phyloP scores from a whole-genome alignment of 2,888 invertebrate genomes.

The Dicycla oo region DNA sequence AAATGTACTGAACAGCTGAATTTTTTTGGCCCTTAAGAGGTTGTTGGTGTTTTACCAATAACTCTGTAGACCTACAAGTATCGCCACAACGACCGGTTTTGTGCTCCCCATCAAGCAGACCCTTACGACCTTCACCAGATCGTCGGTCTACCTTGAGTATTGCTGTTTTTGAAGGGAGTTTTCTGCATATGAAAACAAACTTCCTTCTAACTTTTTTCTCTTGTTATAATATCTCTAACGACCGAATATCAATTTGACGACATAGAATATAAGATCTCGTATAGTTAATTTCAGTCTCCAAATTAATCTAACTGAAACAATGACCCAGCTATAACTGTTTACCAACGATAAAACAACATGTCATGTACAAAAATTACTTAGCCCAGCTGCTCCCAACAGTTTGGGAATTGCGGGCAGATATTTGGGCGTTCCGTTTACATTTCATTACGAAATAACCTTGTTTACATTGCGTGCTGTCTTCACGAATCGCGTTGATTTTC shows the following conservation, averaged over 20 bases:
- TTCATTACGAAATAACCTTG: slow-evolving; percentile 60
- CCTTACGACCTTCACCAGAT: background rate
- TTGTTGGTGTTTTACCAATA: no score
- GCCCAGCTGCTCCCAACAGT: slow-evolving; percentile 28
- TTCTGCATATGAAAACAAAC: no score
- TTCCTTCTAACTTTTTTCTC: background rate
- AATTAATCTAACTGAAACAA: slow-evolving; percentile 12
- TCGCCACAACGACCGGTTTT: background rate
- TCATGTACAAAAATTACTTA: slow-evolving; percentile 51
- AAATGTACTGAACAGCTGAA: no score
- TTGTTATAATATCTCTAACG: background rate
- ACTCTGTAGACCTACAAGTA: no score
- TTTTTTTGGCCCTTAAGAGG: no score
- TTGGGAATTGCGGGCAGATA: slow-evolving; percentile 45
- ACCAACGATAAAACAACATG: slow-evolving; percentile 36
- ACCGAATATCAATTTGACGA: background rate
- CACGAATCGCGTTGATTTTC: slow-evolving; percentile 31
- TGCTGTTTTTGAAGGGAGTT: background rate
- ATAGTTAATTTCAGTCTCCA: background rate
- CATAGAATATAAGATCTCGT: background rate
- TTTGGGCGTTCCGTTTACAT: slow-evolving; percentile 59
- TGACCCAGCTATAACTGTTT: slow-evolving; percentile 11
- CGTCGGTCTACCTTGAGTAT: background rate
- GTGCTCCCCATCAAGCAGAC: background rate
- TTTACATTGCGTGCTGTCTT: slow-evolving; percentile 50